Evolutionary conservation across 2,888 invertebrate genomes (phyloP), one percentile per base, ranked within the genome.

Genomic region (Himalopsyche tibetana): DNA sequence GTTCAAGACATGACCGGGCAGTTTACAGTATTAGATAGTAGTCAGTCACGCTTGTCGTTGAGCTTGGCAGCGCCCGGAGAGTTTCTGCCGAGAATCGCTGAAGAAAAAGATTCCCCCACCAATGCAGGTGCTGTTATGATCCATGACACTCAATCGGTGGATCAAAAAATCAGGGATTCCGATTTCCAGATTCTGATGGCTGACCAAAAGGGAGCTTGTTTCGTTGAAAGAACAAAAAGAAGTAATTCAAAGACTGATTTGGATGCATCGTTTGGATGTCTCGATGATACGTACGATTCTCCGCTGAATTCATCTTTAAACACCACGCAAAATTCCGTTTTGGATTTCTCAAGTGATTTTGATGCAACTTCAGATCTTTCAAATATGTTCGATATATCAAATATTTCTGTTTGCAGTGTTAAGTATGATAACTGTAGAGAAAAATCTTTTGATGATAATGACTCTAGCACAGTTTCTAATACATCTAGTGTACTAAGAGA

Each of bases 51-150:
- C 38, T 90, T 93, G 80, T 92, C 93, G 1, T 89, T 94, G 56
- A 92, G 92, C 80, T 90, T 94, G 83, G 91, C 93, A n/a, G 92
- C 92, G 51, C 92, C 93, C 19, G 93, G 93, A 84, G 94, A 94
- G 90, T 93, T 95, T 84, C 91, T 97, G 90, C 97, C 97, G 0
- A 92, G 97, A 89, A 97, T 97, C 87, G 97, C 97, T 0, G 97
- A 97, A 92, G 97, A 97, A 91, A 97, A 97, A 90, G 96, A 96
- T 91, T 96, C 96, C 28, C 96, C 96, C 0, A 96, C 96, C 0
- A 95, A 95, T 85, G 91, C 89, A 4, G 84, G 85, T 19, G 55
- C 86, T 3, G 56, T 69, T 51, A 82, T 81, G 5, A 69, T 86
- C 8, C 84, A 84, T 55, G 88, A 88, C 55, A 87, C 85, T 17